A percentile compares a stretch with the other conserved stretches of the same genome.
These are phyloP conservation scores for Smutsia temminckii DNA, from an alignment of 2,797 vertebrate species.

Conservation along the genomic window DNA sequence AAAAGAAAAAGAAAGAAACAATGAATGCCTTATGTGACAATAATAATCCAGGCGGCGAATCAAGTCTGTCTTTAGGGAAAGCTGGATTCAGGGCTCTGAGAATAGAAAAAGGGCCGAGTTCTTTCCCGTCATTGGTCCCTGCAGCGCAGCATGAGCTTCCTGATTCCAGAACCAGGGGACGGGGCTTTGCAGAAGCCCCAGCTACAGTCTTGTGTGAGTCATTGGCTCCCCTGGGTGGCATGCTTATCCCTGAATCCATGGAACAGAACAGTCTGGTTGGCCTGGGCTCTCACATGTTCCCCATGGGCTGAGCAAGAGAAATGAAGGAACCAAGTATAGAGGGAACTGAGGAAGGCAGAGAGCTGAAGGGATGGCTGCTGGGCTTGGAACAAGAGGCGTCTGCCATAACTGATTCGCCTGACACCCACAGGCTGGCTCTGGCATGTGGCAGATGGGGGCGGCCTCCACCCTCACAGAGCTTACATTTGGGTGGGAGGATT, in stretches of 20 bases:
- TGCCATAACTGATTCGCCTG: rapidly evolving
- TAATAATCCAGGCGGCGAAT: background rate
- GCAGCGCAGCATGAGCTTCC: background rate
- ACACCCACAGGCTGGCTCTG: background rate
- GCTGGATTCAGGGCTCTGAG: background rate
- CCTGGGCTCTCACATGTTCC: background rate
- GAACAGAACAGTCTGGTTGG: background rate
- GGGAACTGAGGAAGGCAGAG: background rate
- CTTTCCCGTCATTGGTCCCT: rapidly evolving
- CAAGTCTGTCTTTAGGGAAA: background rate
- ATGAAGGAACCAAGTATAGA: background rate
- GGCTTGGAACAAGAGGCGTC: rapidly evolving
- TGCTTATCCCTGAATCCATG: background rate
- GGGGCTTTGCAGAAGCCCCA: background rate
- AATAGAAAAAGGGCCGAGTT: too few relatives aligned
- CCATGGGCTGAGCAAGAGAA: background rate
- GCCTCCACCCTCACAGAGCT: rapidly evolving
- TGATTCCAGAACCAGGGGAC: background rate
- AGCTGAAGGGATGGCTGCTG: background rate
- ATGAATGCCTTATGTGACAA: too few relatives aligned
- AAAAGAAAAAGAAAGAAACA: background rate
- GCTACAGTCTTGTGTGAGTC: background rate
- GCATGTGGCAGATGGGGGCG: background rate
- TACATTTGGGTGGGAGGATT: rapidly evolving
- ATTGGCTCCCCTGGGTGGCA: background rate